A percentile compares a stretch with the other conserved stretches of the same genome.
Evolutionary conservation across 2,113 vertebrate genomes (phyloP).

Genomic region (Oreamnos americanus): DNA sequence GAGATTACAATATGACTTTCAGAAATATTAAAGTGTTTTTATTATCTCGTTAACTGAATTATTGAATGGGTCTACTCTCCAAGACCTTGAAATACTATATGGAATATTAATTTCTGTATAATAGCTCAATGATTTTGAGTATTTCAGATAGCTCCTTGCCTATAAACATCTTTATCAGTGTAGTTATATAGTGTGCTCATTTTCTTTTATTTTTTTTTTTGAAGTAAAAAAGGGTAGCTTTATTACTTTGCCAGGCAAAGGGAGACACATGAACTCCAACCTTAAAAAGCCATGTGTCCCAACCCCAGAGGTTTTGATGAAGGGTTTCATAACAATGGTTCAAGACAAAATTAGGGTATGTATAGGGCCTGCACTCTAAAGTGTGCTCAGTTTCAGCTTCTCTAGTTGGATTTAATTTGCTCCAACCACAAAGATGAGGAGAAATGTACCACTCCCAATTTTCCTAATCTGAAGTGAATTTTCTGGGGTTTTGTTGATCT

Average conservation of each 20-base stretch:
- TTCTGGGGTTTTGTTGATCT: slow-evolving; percentile 35
- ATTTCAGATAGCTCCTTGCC: slow-evolving; percentile 32
- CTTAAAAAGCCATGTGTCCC: background rate
- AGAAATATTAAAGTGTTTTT: slow-evolving; percentile 11
- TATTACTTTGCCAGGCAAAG: background rate
- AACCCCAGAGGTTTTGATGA: background rate
- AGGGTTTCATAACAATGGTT: background rate
- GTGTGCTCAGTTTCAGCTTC: background rate
- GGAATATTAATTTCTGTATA: background rate
- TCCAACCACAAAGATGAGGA: background rate
- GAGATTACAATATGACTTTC: background rate
- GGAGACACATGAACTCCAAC: background rate
- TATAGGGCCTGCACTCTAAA: background rate
- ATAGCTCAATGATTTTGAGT: slow-evolving; percentile 25
- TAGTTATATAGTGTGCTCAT: background rate
- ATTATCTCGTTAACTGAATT: slow-evolving; percentile 26
- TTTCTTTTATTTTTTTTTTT: background rate
- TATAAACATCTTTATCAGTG: slow-evolving; percentile 33
- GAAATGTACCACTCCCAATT: background rate
- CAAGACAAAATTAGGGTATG: background rate
- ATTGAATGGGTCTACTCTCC: background rate
- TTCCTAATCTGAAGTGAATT: slow-evolving; percentile 1
- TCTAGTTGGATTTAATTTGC: slow-evolving; percentile 52
- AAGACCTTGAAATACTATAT: background rate
- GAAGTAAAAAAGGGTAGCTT: background rate